These are phyloP conservation scores for Erpetoichthys calabaricus DNA, from an alignment of 2,797 vertebrate species.

Conservation along the genomic window DNA sequence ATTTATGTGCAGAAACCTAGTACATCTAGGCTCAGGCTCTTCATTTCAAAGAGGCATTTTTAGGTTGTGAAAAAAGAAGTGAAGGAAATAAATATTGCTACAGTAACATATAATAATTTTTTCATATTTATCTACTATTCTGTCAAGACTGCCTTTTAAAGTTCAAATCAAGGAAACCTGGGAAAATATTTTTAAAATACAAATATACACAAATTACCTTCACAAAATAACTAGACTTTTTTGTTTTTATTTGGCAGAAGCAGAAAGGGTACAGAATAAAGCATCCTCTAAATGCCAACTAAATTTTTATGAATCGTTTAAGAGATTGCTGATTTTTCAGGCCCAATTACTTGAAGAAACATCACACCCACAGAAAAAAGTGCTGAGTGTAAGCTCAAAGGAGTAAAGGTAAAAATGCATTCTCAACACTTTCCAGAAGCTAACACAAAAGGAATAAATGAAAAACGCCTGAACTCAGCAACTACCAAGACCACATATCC, in stretches of 20 bases:
- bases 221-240: too few species aligned
- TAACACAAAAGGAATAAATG: conserved; percentile 25
- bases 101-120: too few species aligned
- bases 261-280: conserved; percentile 23
- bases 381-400: conserved; percentile 52
- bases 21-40: too few species aligned
- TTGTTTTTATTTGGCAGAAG: conserved; percentile 14
- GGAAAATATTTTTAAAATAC: too few species aligned
- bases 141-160: too few species aligned
- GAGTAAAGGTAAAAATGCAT: conserved; percentile 1
- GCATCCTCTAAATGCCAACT: conserved; percentile 50
- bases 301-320: conserved; percentile 59
- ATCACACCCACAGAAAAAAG: conserved; percentile 63
- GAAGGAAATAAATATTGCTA: not conserved
- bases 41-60: conserved; percentile 14
- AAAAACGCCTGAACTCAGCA: conserved; percentile 56
- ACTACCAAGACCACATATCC: conserved; percentile 52
- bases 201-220: too few species aligned
- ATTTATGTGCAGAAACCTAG: too few species aligned
- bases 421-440: conserved; percentile 19
- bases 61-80: not conserved
- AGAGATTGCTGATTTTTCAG: conserved; percentile 65
- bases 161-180: too few species aligned
- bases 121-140: too few species aligned
- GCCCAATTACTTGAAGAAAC: conserved; percentile 57